Evolutionary conservation across 1,140 invertebrate genomes (phyloP).

Genomic region (Penaeus vannamei): DNA sequence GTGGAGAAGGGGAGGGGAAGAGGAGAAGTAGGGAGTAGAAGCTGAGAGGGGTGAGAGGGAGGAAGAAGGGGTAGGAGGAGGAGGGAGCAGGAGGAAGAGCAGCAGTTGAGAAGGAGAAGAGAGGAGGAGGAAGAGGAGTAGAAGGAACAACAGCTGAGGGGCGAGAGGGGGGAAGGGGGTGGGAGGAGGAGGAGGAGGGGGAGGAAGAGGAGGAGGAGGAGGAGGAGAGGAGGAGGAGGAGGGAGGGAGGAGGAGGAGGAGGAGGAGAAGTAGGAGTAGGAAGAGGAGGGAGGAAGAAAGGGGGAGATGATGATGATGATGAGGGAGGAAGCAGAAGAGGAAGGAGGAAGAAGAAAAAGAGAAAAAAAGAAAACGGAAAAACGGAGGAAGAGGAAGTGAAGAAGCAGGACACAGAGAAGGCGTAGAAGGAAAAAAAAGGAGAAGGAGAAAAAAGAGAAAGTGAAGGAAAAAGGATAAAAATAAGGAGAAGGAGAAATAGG

Average conservation of each 20-base stretch:
- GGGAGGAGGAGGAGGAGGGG: too few relatives aligned
- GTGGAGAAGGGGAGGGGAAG: too few relatives aligned
- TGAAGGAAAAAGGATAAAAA: too few relatives aligned
- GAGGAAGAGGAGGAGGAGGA: background rate
- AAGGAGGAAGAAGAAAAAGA: background rate
- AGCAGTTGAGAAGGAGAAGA: too few relatives aligned
- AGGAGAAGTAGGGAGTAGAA: too few relatives aligned
- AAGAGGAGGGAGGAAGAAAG: background rate
- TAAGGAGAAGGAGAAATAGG: background rate
- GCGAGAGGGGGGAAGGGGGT: background rate
- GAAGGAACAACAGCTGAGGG: too few relatives aligned
- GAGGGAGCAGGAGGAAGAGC: background rate
- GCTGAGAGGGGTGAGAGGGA: too few relatives aligned
- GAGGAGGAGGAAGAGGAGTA: background rate
- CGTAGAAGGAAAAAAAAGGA: background rate
- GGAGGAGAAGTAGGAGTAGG: too few relatives aligned
- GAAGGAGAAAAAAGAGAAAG: too few relatives aligned
- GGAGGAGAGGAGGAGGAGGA: background rate
- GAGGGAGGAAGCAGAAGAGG: too few relatives aligned
- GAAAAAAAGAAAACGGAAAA: background rate
- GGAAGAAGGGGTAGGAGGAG: background rate
- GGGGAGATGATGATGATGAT: too few relatives aligned
- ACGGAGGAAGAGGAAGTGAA: background rate
- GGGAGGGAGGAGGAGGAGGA: too few relatives aligned
- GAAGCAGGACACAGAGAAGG: background rate